These are phyloP conservation scores for Diabrotica undecimpunctata DNA, from an alignment of 1,140 invertebrate species.

Conservation along the genomic window DNA sequence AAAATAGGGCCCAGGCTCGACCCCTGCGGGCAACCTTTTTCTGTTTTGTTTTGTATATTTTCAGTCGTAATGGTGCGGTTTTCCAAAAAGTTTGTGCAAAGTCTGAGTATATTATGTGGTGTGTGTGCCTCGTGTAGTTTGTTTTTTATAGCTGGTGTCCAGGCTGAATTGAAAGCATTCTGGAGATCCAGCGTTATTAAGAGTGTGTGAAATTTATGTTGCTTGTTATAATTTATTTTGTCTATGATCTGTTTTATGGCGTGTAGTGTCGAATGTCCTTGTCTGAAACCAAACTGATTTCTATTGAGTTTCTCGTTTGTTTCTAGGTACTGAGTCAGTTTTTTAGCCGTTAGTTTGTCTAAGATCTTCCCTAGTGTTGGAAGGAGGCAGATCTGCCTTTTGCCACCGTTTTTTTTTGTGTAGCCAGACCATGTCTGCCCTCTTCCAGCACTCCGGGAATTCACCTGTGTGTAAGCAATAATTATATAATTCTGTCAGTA, in stretches of 20 bases:
- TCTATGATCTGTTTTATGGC: neutral
- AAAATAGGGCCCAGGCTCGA: conserved; percentile 27
- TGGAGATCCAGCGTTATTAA: too few relatives aligned
- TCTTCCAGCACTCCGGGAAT: too few relatives aligned
- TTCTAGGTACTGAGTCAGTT: neutral
- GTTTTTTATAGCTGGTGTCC: too few relatives aligned
- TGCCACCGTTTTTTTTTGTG: neutral
- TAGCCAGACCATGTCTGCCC: neutral
- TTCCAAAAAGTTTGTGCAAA: too few relatives aligned
- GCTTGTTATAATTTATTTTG: conserved; percentile 4
- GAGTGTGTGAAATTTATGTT: conserved; percentile 2
- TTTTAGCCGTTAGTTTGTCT: neutral
- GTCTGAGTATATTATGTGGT: too few relatives aligned
- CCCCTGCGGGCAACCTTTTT: conserved; percentile 34
- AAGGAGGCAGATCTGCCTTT: neutral
- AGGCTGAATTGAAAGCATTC: too few relatives aligned
- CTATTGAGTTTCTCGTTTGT: neutral
- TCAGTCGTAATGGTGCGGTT: too few relatives aligned
- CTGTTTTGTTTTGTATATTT: too few relatives aligned
- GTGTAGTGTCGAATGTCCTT: neutral
- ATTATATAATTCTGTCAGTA: too few relatives aligned
- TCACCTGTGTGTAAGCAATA: too few relatives aligned
- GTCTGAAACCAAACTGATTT: neutral
- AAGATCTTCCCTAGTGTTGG: conserved; percentile 3
- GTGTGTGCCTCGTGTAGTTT: too few relatives aligned